Evolutionary conservation across 2,113 vertebrate species (phyloP), one percentile per base, ranked within the genome.

Genomic region (Scopus umbretta): DNA sequence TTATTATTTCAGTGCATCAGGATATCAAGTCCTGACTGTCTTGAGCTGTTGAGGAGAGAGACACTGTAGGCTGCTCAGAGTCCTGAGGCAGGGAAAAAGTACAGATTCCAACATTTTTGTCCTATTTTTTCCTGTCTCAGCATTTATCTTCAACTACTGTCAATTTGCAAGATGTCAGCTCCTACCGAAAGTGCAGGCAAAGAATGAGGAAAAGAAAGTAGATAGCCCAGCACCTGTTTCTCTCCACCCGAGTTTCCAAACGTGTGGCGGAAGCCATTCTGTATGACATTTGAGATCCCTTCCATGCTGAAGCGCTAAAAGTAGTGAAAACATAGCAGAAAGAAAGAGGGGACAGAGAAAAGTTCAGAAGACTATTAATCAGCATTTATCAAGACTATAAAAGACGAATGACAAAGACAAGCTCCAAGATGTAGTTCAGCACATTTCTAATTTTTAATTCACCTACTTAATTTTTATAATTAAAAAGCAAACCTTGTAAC

Each of bases 301-400:
- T 99, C 99, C 99, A 99, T 98, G 98, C 99, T 99, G 99, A 99
- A 99, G 98, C 98, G 99, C 99, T 99, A 98, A 50, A 98, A 94
- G 97, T 91, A 96, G 97, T 94, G 84, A 97, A 71, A 94, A 91
- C 90, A 68, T 27, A 90, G 97, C 96, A 98, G 87, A 97, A 96
- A 96, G 97, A 96, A 91, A 96, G 96, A 90, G 89, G 53, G 96
- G 97, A 97, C 97, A 98, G 98, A 98, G 93, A 98, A 95, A 98
- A 98, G 96, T 98, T 97, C 96, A 97, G 90, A 62, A 98, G 94
- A 92, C 96, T 97, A 94, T 98, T 98, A 98, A 97, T 98, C 22
- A 88, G 94, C 71, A 83, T 68, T 90, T 80, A 96, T 86, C 89
- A 66, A 25, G 83, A 91, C 80, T 70, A 25, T 36, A 89, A 74